These are phyloP conservation scores for Dasyurus viverrinus DNA, from an alignment of 2,113 vertebrate species.

Conservation along the genomic window DNA sequence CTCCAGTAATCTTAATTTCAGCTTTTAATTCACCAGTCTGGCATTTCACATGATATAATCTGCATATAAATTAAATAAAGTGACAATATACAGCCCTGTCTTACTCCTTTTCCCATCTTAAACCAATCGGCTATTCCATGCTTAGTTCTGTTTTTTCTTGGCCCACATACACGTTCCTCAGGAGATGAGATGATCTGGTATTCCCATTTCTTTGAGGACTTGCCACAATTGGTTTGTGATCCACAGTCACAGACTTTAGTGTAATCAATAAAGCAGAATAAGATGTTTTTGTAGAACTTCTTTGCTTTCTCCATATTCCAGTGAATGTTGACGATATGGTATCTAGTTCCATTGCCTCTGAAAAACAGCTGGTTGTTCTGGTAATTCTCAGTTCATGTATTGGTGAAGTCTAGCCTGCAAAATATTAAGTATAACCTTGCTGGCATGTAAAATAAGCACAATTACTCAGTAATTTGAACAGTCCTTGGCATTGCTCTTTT, in stretches of 20 bases:
- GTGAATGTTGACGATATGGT: neutral
- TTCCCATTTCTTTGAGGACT: neutral
- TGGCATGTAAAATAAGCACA: neutral
- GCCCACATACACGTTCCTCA: neutral
- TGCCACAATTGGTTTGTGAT: neutral
- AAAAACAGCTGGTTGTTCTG: neutral
- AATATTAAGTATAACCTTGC: neutral
- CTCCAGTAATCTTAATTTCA: neutral
- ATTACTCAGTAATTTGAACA: neutral
- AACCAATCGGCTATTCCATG: neutral
- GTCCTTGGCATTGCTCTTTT: neutral
- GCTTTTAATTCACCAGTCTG: neutral
- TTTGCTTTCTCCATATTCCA: neutral
- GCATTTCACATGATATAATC: neutral
- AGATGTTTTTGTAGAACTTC: neutral
- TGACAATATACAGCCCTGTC: neutral
- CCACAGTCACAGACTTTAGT: neutral
- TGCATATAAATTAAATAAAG: neutral
- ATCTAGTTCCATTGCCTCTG: neutral
- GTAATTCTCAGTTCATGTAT: neutral
- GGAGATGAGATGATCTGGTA: neutral
- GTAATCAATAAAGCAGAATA: neutral
- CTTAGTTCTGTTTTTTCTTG: neutral
- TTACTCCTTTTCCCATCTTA: neutral
- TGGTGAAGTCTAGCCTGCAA: neutral